phyloP scores from a whole-genome alignment of 2,888 invertebrate species.

The Eilema caniola region DNA sequence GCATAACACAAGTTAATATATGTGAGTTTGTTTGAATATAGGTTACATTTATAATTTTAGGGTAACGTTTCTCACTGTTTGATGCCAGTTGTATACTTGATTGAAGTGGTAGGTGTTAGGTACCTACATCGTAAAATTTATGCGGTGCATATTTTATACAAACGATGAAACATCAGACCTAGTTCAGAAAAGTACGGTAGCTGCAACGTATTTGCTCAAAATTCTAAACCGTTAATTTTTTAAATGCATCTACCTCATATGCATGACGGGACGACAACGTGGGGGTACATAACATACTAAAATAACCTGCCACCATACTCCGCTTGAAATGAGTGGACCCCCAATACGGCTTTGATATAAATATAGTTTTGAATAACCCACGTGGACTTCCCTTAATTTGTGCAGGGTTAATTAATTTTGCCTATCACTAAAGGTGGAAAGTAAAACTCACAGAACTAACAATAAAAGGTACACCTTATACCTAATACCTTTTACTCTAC shows the following conservation, averaged over 20 bases:
- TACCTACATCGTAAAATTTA: background rate
- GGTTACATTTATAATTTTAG: background rate
- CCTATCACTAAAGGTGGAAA: too few species aligned
- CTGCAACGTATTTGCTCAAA: background rate
- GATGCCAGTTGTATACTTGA: too few species aligned
- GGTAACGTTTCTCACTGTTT: background rate
- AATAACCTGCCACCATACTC: background rate
- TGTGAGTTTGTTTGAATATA: background rate
- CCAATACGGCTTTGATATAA: constrained; percentile 2
- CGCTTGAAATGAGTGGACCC: background rate
- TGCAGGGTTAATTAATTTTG: too few species aligned
- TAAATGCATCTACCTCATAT: background rate
- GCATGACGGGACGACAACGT: background rate
- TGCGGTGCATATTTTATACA: background rate
- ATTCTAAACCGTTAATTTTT: background rate
- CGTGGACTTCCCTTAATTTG: too few species aligned
- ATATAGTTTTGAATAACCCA: background rate
- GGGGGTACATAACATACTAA: background rate
- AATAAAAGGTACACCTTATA: too few species aligned
- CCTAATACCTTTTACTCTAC: too few species aligned
- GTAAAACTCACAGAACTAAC: background rate
- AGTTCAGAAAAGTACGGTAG: background rate
- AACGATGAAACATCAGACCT: background rate
- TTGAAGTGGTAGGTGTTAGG: too few species aligned
- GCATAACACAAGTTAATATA: background rate